Evolutionary conservation across 2,888 invertebrate genomes (phyloP), one percentile per base, ranked within the genome.

Genomic region (Pilophorus perplexus): DNA sequence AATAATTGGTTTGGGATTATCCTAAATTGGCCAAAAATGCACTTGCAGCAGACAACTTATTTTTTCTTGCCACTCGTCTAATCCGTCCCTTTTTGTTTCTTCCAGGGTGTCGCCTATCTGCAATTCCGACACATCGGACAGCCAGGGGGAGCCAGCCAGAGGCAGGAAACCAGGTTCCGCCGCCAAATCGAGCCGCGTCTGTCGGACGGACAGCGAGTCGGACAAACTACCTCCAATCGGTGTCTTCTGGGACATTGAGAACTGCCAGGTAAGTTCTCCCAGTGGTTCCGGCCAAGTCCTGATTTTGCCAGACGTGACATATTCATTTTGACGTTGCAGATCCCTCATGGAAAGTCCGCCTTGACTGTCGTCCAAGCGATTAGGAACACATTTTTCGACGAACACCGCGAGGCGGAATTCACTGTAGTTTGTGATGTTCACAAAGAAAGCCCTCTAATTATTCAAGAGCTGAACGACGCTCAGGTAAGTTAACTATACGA

Each of bases 241-340:
- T 54, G 89, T 93, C 71, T 93, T 92, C 78, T 93, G 93, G 93
- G 93, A 93, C 76, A 93, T 93, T 74, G 92, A 93, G 80, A 93
- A 93, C 77, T 91, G 91, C 77, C 86, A 87, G 78, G 86, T 86
- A 77, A 74, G 74, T 52, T n/a, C n/a, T n/a, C n/a, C n/a, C n/a
- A n/a, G n/a, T n/a, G n/a, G n/a, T n/a, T n/a, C n/a, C n/a, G n/a
- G n/a, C n/a, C n/a, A n/a, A n/a, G n/a, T n/a, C n/a, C n/a, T n/a
- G n/a, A n/a, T n/a, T n/a, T n/a, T n/a, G n/a, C n/a, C n/a, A n/a
- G n/a, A n/a, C n/a, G n/a, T n/a, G n/a, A n/a, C n/a, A n/a, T n/a
- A n/a, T n/a, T n/a, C n/a, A n/a, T n/a, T n/a, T n/a, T n/a, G n/a
- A n/a, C n/a, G n/a, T 74, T 75, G 20, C 71, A 86, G 85, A 88